These are phyloP conservation scores for Nanorana parkeri DNA, from an alignment of 2,113 vertebrate species.

Conservation along the genomic window DNA sequence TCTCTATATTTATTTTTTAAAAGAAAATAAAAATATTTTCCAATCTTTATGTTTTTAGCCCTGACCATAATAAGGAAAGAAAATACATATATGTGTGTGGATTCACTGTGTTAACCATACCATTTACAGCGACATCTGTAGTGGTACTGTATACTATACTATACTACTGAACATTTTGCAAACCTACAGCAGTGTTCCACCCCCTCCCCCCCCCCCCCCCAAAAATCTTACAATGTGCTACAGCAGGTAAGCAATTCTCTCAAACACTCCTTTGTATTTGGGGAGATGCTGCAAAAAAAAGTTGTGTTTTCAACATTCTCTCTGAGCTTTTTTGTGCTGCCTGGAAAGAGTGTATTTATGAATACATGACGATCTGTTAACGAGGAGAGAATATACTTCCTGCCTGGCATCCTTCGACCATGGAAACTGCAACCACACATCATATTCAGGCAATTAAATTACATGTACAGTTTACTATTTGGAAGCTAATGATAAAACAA, in stretches of 20 bases:
- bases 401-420: slow-evolving; percentile 31
- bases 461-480: background rate
- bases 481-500: background rate
- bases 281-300: slow-evolving; percentile 18
- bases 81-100: too few relatives aligned
- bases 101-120: too few relatives aligned
- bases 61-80: too few relatives aligned
- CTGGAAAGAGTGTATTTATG: slow-evolving; percentile 43
- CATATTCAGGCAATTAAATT: slow-evolving; percentile 29
- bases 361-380: slow-evolving; percentile 53
- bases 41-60: too few relatives aligned
- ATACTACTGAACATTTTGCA: too few relatives aligned
- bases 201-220: too few relatives aligned
- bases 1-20: too few relatives aligned
- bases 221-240: too few relatives aligned
- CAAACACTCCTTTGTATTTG: slow-evolving; percentile 21
- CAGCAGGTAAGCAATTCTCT: background rate
- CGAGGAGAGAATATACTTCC: slow-evolving; percentile 32
- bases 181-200: too few relatives aligned
- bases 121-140: too few relatives aligned
- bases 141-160: too few relatives aligned
- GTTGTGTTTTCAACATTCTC: background rate
- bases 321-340: slow-evolving; percentile 29
- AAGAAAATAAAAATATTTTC: too few relatives aligned
- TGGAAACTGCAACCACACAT: background rate